Base-by-base conservation (phyloP, 2,113 vertebrate genomes). In the Apeltes quadracus region DNA sequence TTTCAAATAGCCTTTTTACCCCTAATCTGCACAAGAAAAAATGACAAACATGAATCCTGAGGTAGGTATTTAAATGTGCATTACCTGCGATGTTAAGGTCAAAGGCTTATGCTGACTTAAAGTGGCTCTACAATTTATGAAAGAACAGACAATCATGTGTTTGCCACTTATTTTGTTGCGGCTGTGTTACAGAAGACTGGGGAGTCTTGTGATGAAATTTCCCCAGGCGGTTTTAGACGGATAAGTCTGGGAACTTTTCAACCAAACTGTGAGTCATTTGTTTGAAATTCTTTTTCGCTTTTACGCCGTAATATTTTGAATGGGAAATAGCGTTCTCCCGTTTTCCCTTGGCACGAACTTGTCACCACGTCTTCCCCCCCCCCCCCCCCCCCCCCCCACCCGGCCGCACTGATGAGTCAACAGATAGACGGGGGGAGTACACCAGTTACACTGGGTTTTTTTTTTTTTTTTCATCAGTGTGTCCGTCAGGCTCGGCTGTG, bases 1-100 rank as follows among this genome's bases (percentile, higher is more conserved):
- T 91, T 92, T 92, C 91, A 93, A 92, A 92, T 92, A 91, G 88
- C 89, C 87, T 92, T 92, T 92, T 91, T 90, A 90, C 81, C 89
- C 86, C 86, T 91, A 90, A 92, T 92, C 88, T 92, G 84, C 88
- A 81, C 84, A 90, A 90, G 88, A 89, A 88, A n/a, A 93, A 93
- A 90, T 88, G 90, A 91, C 90, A 92, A 92, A 92, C 88, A 92
- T 82, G 84, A 89, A 91, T 87, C 87, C 84, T 69, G 85, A 89
- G 86, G 87, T 83, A 86, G 78, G 91, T 91, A 89, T 91, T 91
- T 88, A 89, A 90, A 88, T 66, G 81, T 86, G 87, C 78, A 89
- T 91, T 91, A 92, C 85, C 90, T 89, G 84, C 75, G 15, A 74
- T 74, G 89, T 75, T 86, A 69, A 88, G 91, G 91, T 92, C 90